Base-by-base conservation (phyloP, 2,113 vertebrate genomes). In the Danio rerio region DNA sequence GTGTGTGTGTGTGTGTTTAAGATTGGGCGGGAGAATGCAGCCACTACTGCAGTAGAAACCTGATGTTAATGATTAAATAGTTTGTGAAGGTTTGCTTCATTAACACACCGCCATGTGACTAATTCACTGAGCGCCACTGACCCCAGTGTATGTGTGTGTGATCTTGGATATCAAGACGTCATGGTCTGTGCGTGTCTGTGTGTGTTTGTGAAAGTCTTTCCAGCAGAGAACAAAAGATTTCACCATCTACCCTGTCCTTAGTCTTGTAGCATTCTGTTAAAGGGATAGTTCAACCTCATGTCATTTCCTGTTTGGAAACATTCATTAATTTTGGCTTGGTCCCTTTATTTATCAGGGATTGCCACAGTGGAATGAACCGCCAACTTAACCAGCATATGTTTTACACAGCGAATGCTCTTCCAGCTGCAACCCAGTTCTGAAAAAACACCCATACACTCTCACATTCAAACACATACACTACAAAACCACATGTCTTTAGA, bases 1-100 rank as follows among this genome's bases (percentile, higher is more conserved):
- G 78, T 63, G 79, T 70, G 79, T 70, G 79, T 71, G 50, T 49
- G 40, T 55, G 45, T 69, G 76, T 40, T 59, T 56, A 61, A 59
- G 45, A n/a, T 75, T 43, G 49, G 73, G 81, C 21, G 78, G 58
- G 73, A 86, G 85, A 86, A 86, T 66, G 68, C 31, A 47, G 42
- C 40, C 47, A 3, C 59, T 66, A 75, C 79, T 1, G 61, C 79
- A 61, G 73, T 84, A 58, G 76, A 66, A 78, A 55, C 76, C 85
- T 87, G 74, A 78, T 66, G 84, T 87, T 85, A 87, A 85, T 85
- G 81, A 87, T 87, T 87, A 87, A 87, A 71, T 87, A 82, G 73
- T 87, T 78, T 58, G 69, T 79, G 81, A 84, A 82, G 83, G 80
- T 83, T 81, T 84, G 80, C 84, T 85, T 87, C 63, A 82, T 87